A percentile compares a stretch with the other conserved stretches of the same genome.
Conservation (phyloP, 2,797 vertebrate species). For the Pangasius sanitwongsei region DNA sequence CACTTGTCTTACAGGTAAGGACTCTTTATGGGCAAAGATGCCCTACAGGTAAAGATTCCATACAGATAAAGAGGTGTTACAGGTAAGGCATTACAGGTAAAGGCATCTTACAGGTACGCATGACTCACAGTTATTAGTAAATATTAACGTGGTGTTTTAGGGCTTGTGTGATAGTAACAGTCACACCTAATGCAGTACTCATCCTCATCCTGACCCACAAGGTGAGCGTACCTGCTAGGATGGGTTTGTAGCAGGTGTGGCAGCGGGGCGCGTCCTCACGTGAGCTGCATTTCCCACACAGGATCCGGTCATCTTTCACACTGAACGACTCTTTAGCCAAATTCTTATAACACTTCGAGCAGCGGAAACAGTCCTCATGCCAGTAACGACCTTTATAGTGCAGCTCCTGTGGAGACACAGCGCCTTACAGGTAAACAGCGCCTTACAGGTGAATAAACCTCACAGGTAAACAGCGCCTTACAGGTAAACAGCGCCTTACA, state of each 20-base stretch:
- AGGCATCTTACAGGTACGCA: neutral
- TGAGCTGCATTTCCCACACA: slow-evolving; percentile 89
- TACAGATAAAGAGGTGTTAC: neutral
- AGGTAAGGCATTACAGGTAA: neutral
- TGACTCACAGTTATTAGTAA: neutral
- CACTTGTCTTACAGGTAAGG: neutral
- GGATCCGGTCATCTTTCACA: slow-evolving; percentile 89
- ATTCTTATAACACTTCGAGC: slow-evolving; percentile 88
- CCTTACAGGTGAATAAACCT: neutral
- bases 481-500: neutral
- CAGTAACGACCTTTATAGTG: slow-evolving; percentile 92
- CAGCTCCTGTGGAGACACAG: slow-evolving; percentile 80
- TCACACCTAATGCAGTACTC: neutral
- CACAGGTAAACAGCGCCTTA: neutral
- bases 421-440: neutral
- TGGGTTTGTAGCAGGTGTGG: slow-evolving; percentile 90
- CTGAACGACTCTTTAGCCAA: slow-evolving; percentile 93
- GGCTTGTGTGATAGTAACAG: neutral
- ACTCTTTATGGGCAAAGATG: too few species aligned
- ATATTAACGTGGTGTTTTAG: neutral
- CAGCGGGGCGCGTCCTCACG: slow-evolving; percentile 86
- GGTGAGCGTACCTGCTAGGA: slow-evolving; percentile 80
- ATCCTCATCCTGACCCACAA: neutral
- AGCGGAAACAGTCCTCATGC: slow-evolving; percentile 93
- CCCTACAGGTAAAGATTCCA: too few species aligned